Evolutionary conservation across 2,113 vertebrate species (phyloP).

Genomic region (Sceloporus undulatus): DNA sequence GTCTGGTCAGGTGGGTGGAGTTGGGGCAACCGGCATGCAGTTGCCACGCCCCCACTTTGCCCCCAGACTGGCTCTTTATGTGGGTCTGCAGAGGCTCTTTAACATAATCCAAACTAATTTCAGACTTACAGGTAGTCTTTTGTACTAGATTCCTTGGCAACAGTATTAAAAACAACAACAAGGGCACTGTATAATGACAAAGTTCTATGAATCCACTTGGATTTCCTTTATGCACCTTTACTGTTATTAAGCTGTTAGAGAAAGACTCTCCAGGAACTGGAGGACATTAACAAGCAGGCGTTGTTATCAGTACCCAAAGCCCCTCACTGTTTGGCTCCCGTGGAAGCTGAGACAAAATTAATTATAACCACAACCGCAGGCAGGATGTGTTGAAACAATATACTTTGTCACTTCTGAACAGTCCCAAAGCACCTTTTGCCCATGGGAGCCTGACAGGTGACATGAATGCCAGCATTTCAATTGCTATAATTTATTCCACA

Average conservation of each 20-base stretch:
- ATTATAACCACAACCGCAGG: conserved; percentile 12
- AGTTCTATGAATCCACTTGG: not conserved
- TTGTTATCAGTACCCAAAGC: conserved; percentile 3
- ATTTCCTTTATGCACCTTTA: not conserved
- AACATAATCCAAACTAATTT: not conserved
- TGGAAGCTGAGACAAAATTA: not conserved
- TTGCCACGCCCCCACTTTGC: too few species aligned
- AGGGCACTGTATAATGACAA: not conserved
- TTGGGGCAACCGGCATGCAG: too few species aligned
- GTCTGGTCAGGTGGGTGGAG: too few species aligned
- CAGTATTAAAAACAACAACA: not conserved
- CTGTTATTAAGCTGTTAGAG: not conserved
- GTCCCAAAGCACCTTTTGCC: not conserved
- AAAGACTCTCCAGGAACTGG: not conserved
- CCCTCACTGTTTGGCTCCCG: not conserved
- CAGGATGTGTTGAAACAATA: not conserved
- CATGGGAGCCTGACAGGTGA: not conserved
- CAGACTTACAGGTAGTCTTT: not conserved
- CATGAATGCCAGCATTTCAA: not conserved
- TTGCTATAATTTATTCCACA: conserved; percentile 8
- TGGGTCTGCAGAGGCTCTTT: too few species aligned
- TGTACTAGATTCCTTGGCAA: not conserved
- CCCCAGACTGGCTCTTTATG: too few species aligned
- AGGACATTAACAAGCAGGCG: not conserved
- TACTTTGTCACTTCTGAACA: not conserved